Evolutionary conservation across 2,797 vertebrate genomes (phyloP).

Genomic region (Holocentrus rufus): DNA sequence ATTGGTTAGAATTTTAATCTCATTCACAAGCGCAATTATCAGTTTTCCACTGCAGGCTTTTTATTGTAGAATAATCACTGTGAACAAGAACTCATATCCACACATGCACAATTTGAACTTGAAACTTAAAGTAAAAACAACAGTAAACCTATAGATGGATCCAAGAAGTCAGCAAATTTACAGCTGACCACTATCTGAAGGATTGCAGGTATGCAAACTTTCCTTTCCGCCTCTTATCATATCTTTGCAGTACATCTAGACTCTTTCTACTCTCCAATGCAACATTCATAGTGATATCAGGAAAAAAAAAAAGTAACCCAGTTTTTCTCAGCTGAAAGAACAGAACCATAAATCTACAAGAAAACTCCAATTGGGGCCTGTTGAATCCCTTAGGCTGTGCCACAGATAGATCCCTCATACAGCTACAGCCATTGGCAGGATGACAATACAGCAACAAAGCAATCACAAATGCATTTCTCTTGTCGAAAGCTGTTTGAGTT

Average conservation of each 20-base stretch:
- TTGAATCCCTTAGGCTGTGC: conserved; percentile 43
- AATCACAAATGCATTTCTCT: conserved; percentile 17
- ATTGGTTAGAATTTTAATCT: conserved; percentile 57
- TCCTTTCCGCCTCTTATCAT: not conserved
- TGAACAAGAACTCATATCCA: not conserved
- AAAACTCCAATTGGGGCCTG: conserved; percentile 29
- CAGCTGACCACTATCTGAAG: conserved; percentile 1
- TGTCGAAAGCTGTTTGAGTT: conserved; percentile 65
- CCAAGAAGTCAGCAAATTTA: conserved; percentile 9
- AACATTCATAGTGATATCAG: conserved; percentile 4
- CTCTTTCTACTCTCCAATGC: conserved; percentile 12
- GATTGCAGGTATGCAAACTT: too few relatives aligned
- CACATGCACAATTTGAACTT: conserved; percentile 32
- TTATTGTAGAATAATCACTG: conserved; percentile 27
- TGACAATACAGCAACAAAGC: conserved; percentile 44
- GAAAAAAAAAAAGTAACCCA: too few relatives aligned
- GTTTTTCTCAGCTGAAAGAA: conserved; percentile 12
- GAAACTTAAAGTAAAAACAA: conserved; percentile 24
- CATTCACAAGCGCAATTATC: conserved; percentile 41
- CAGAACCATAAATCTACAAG: conserved; percentile 22
- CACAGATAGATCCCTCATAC: conserved; percentile 38
- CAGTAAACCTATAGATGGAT: conserved; percentile 20
- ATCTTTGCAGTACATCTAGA: not conserved
- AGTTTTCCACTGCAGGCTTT: conserved; percentile 30
- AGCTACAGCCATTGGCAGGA: conserved; percentile 36